These are phyloP conservation scores for Xyrichtys novacula DNA, from an alignment of 2,797 vertebrate genomes.

Conservation along the genomic window DNA sequence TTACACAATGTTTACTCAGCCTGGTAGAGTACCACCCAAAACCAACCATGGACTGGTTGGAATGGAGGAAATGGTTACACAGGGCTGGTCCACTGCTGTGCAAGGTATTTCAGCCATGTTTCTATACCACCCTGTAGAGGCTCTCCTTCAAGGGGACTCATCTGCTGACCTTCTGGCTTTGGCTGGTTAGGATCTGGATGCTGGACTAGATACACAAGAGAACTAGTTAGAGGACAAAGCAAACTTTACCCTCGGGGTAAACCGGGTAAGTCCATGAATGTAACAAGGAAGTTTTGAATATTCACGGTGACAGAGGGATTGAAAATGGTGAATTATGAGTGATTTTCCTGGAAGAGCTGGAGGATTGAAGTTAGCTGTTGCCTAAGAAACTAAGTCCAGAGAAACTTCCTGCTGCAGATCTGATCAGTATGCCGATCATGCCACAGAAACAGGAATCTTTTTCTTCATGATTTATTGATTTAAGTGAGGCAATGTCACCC, in stretches of 20 bases:
- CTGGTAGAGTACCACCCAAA: slow-evolving; percentile 72
- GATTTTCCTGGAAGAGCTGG: slow-evolving; percentile 6
- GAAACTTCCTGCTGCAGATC: slow-evolving; percentile 10
- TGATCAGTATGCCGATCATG: slow-evolving; percentile 21
- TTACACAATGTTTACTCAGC: slow-evolving; percentile 68
- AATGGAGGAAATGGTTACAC: slow-evolving; percentile 69
- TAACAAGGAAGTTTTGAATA: slow-evolving; percentile 9
- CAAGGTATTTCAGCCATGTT: slow-evolving; percentile 31
- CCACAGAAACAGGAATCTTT: slow-evolving; percentile 3
- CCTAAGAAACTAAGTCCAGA: slow-evolving; percentile 18
- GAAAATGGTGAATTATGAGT: slow-evolving; percentile 21
- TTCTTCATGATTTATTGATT: slow-evolving; percentile 44
- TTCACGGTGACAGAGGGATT: slow-evolving; percentile 10
- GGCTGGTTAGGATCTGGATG: slow-evolving; percentile 95
- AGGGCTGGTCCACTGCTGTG: slow-evolving; percentile 50
- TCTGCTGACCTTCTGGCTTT: slow-evolving; percentile 91
- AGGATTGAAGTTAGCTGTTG: slow-evolving; percentile 13
- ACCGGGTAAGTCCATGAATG: not conserved
- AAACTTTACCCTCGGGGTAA: not conserved
- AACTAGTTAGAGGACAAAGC: slow-evolving; percentile 7
- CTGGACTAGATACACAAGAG: slow-evolving; percentile 78
- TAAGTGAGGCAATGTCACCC: slow-evolving; percentile 28
- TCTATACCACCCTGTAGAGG: slow-evolving; percentile 75
- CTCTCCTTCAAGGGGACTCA: slow-evolving; percentile 89
- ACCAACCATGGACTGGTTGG: slow-evolving; percentile 53